phyloP scores from a whole-genome alignment of 2,888 invertebrate genomes.

The Nemapogon koenigi region DNA sequence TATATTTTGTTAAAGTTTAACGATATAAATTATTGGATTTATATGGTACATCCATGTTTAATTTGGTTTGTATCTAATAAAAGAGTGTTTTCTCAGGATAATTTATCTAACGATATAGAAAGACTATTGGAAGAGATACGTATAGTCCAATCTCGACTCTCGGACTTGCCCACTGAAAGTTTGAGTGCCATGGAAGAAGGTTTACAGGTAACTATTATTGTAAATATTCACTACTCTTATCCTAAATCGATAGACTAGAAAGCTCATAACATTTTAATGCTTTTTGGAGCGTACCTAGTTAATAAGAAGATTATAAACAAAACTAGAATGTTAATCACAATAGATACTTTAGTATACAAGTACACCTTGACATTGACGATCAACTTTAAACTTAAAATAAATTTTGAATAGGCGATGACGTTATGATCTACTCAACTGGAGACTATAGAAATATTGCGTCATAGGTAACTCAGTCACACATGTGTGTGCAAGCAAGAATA shows the following conservation, averaged over 20 bases:
- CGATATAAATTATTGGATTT: not conserved
- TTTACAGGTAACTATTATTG: conserved; percentile 78
- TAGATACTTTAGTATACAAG: not conserved
- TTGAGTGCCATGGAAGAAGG: conserved; percentile 75
- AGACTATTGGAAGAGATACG: conserved; percentile 72
- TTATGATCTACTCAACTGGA: too few relatives aligned
- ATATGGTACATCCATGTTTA: not conserved
- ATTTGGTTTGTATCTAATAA: conserved; percentile 32
- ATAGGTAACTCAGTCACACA: too few relatives aligned
- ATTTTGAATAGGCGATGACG: too few relatives aligned
- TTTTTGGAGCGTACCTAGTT: too few relatives aligned
- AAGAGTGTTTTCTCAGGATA: conserved; percentile 64
- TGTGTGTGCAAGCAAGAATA: too few relatives aligned
- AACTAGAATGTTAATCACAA: not conserved
- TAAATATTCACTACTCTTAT: too few relatives aligned
- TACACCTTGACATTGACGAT: too few relatives aligned
- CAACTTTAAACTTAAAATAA: too few relatives aligned
- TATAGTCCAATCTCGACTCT: conserved; percentile 71
- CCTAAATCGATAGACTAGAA: too few relatives aligned
- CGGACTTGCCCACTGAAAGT: conserved; percentile 73
- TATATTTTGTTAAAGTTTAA: not conserved
- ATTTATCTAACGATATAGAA: conserved; percentile 72
- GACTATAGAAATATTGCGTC: too few relatives aligned
- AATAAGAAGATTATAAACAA: conserved; percentile 4
- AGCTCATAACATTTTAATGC: too few relatives aligned